Evolutionary conservation across 2,113 vertebrate species (phyloP), one percentile per base, ranked within the genome.

Genomic region (Cyanocitta stelleri): DNA sequence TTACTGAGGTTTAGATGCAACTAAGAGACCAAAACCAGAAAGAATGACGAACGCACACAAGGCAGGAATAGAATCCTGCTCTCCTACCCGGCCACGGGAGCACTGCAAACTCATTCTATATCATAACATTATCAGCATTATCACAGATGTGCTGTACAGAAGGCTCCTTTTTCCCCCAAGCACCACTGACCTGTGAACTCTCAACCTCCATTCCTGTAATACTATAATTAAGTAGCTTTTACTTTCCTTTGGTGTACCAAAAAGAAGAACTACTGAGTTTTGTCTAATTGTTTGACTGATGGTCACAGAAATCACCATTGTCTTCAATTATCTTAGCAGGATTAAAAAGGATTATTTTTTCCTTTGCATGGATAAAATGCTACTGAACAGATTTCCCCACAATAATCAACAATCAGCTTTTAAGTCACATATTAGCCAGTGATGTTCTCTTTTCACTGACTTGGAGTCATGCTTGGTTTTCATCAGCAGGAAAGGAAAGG

Each of bases 1-100:
- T 62, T 35, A 76, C 8, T 26, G 15, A 11, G 4, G 32, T 58
- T 96, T 81, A 75, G 13, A 59, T 52, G 63, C 41, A 54, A 18
- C 7, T 15, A 62, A 32, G 27, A 77, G 51, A 85, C 24, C 14
- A 27, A 89, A 88, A 72, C 1, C 49, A 74, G 44, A 66, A 66
- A 75, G 54, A 49, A 76, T 39, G 14, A 85, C 1, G 4, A 4
- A 0, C 0, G 0, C 8, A 43, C 9, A 26, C 16, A 29, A 78
- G 21, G 30, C 20, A 5, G 23, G 33, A 79, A 62, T 6, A 71
- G 63, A 44, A 82, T 51, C 15, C 44, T 67, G 19, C 20, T 90
- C 32, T 90, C 27, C 44, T 32, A 13, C 6, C 15, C 4, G 2
- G 48, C 33, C 27, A n/a, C 24, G 23, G 41, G 24, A 92, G 55